Conservation (phyloP, 2,888 invertebrate genomes). For the Parnassius apollo region DNA sequence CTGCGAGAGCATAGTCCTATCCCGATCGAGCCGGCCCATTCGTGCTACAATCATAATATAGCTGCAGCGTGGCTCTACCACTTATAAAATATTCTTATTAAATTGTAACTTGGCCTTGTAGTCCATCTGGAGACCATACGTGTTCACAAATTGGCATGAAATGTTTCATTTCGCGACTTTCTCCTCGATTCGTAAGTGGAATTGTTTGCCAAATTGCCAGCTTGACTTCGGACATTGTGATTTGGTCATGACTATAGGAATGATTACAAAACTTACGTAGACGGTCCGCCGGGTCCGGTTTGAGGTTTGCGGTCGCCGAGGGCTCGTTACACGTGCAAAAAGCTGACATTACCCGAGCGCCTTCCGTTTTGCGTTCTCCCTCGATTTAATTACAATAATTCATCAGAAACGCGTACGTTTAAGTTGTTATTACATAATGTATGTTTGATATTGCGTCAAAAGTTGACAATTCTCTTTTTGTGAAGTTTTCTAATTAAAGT, state of each 20-base stretch:
- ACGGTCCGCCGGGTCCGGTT: constrained; percentile 5
- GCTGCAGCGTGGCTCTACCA: no score
- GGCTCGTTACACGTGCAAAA: constrained; percentile 6
- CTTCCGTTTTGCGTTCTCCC: constrained; percentile 4
- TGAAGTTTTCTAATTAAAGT: no score
- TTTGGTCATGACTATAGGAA: constrained; percentile 2
- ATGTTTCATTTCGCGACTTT: constrained; percentile 1
- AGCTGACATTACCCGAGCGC: constrained; percentile 1
- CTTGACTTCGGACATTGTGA: background rate
- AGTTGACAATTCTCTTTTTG: no score
- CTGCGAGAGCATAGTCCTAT: no score
- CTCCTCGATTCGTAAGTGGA: background rate
- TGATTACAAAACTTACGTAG: background rate
- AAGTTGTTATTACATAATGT: background rate
- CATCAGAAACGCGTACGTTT: background rate
- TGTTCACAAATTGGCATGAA: background rate
- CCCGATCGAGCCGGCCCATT: no score
- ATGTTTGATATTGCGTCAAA: background rate
- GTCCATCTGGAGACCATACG: constrained; percentile 4
- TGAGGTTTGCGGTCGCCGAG: constrained; percentile 14
- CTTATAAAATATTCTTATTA: background rate
- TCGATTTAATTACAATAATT: background rate
- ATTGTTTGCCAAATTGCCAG: constrained; percentile 2
- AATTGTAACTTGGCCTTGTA: background rate
- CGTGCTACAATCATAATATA: no score